A percentile compares a stretch with the other conserved stretches of the same genome.
Conservation (phyloP, 2,888 invertebrate species). For the Limenitis camilla region DNA sequence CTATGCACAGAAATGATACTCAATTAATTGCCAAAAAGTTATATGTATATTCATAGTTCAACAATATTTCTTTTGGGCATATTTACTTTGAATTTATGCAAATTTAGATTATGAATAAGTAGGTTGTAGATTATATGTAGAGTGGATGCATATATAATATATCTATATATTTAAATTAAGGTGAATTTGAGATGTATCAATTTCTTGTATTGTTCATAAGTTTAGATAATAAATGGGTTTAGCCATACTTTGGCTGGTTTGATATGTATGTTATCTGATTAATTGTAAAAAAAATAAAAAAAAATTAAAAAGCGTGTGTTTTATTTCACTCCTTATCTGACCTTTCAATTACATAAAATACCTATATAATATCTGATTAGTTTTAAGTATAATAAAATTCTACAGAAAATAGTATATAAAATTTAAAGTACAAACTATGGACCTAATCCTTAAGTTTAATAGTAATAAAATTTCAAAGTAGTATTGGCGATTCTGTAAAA, state of each 20-base stretch:
- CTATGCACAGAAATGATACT: conserved; percentile 77
- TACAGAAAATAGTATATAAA: no score
- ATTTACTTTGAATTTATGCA: conserved; percentile 75
- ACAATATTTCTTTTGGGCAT: conserved; percentile 75
- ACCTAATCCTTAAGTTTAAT: no score
- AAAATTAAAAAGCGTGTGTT: conserved; percentile 55
- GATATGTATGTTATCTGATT: conserved; percentile 75
- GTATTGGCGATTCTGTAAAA: no score
- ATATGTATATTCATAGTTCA: conserved; percentile 74
- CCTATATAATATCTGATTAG: neutral
- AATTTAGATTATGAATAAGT: conserved; percentile 73
- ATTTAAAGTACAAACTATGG: no score
- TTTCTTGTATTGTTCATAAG: conserved; percentile 75
- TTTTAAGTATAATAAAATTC: no score
- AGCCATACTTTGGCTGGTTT: conserved; percentile 75
- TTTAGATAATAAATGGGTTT: conserved; percentile 75
- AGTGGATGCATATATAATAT: conserved; percentile 73
- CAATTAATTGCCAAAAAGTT: conserved; percentile 77
- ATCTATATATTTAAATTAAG: conserved; percentile 71
- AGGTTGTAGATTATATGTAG: conserved; percentile 74
- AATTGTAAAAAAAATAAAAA: conserved; percentile 71
- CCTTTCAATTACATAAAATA: neutral
- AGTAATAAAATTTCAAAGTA: no score
- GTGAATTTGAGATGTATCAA: conserved; percentile 75
- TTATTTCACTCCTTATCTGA: conserved; percentile 42